A percentile compares a stretch with the other conserved stretches of the same genome.
These are phyloP conservation scores for Tenthredo distinguenda DNA, from an alignment of 2,888 invertebrate genomes.

Conservation along the genomic window DNA sequence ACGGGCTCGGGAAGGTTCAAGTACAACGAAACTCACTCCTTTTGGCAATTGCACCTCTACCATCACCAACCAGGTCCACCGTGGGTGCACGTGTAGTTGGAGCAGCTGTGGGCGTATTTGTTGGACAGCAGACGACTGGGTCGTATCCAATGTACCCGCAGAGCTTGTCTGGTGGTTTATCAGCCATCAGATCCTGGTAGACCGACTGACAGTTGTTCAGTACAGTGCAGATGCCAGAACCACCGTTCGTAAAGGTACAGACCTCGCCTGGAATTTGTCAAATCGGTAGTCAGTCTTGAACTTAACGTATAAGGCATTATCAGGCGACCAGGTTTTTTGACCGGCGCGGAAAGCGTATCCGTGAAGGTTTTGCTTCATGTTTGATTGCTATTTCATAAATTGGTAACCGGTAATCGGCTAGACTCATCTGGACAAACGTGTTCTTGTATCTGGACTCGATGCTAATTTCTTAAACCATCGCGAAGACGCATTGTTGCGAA, in stretches of 20 bases:
- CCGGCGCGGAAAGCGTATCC: neutral
- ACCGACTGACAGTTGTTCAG: neutral
- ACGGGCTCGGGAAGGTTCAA: neutral
- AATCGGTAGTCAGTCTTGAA: neutral
- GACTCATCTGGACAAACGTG: constrained; percentile 2
- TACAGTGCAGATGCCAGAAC: neutral
- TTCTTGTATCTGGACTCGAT: neutral
- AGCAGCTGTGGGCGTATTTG: neutral
- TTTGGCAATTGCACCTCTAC: constrained; percentile 30
- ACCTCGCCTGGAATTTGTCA: constrained; percentile 1
- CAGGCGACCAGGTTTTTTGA: neutral
- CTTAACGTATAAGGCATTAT: constrained; percentile 55
- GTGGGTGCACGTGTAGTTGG: neutral
- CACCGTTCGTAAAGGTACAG: neutral
- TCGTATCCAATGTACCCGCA: neutral
- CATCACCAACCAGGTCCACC: constrained; percentile 4
- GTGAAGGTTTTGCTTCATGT: neutral
- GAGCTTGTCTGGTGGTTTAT: neutral
- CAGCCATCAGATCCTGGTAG: neutral
- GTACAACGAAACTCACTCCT: neutral
- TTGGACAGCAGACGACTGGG: constrained; percentile 2
- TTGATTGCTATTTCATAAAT: neutral
- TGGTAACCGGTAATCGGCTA: neutral
- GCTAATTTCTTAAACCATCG: neutral
- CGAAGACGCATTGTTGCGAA: neutral